phyloP scores from a whole-genome alignment of 2,113 vertebrate species.

The Perccottus glenii region DNA sequence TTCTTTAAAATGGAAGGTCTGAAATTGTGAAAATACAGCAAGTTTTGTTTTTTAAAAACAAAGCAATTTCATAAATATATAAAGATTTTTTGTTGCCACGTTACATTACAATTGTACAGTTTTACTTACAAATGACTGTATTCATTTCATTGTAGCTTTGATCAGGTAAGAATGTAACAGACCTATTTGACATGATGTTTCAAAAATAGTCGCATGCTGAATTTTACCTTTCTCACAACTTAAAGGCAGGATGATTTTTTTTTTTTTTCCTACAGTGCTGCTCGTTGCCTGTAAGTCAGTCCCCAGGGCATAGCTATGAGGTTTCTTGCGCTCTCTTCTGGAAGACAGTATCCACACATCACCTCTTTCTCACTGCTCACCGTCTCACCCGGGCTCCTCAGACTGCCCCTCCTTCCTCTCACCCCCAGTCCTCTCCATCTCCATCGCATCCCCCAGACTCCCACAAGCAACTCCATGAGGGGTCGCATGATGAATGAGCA shows the following conservation, averaged over 20 bases:
- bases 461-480: slow-evolving; percentile 90
- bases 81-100: too few relatives aligned
- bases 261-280: not conserved
- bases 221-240: slow-evolving; percentile 6
- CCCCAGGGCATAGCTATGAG: slow-evolving; percentile 45
- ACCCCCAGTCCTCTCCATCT: slow-evolving; percentile 69
- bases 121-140: too few relatives aligned
- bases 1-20: too few relatives aligned
- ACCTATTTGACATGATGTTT: not conserved
- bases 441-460: slow-evolving; percentile 79
- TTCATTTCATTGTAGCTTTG: too few relatives aligned
- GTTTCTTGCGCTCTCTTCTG: slow-evolving; percentile 18
- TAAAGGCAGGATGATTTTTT: not conserved
- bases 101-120: too few relatives aligned
- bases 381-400: slow-evolving; percentile 26
- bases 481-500: slow-evolving; percentile 90
- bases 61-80: too few relatives aligned
- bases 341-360: slow-evolving; percentile 19
- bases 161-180: not conserved
- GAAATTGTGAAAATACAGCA: too few relatives aligned
- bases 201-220: not conserved
- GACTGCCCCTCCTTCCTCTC: slow-evolving; percentile 29
- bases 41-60: too few relatives aligned
- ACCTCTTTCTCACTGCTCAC: slow-evolving; percentile 26
- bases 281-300: slow-evolving; percentile 36